Percentiles rank a stretch among this genome's conserved stretches.
phyloP scores from a whole-genome alignment of 2,888 invertebrate genomes.

The Tetranychus piercei region DNA sequence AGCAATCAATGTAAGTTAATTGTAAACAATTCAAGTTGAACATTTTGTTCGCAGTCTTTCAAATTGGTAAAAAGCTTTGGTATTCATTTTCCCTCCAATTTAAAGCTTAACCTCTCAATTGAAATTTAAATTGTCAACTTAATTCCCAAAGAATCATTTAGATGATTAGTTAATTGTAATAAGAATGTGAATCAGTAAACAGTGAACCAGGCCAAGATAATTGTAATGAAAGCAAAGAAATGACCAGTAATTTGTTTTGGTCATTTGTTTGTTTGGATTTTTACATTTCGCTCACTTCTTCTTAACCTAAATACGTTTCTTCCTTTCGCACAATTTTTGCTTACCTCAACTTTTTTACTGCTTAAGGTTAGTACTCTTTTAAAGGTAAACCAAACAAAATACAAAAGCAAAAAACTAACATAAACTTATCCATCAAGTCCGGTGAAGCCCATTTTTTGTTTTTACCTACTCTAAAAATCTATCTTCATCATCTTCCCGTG shows the following conservation, averaged over 20 bases:
- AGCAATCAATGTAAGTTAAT: background rate
- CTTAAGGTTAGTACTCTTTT: background rate
- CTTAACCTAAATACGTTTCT: background rate
- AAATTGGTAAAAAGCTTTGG: too few relatives aligned
- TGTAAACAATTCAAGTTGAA: background rate
- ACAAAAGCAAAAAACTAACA: background rate
- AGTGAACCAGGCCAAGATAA: background rate
- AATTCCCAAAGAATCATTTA: background rate
- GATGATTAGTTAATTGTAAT: background rate
- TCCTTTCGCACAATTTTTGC: background rate
- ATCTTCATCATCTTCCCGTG: background rate
- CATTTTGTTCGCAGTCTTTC: background rate
- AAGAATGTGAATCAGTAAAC: background rate
- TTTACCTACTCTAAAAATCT: background rate
- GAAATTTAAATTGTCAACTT: background rate
- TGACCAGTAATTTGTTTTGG: background rate
- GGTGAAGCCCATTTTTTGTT: background rate
- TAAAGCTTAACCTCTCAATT: background rate
- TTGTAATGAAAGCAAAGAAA: background rate
- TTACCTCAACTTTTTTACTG: background rate
- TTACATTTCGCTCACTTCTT: background rate
- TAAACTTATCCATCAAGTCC: background rate
- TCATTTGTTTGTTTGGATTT: background rate
- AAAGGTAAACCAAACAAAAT: background rate
- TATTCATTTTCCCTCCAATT: too few relatives aligned